Conservation (phyloP, 2,113 vertebrate species). For the Poeciliopsis retropinna region DNA sequence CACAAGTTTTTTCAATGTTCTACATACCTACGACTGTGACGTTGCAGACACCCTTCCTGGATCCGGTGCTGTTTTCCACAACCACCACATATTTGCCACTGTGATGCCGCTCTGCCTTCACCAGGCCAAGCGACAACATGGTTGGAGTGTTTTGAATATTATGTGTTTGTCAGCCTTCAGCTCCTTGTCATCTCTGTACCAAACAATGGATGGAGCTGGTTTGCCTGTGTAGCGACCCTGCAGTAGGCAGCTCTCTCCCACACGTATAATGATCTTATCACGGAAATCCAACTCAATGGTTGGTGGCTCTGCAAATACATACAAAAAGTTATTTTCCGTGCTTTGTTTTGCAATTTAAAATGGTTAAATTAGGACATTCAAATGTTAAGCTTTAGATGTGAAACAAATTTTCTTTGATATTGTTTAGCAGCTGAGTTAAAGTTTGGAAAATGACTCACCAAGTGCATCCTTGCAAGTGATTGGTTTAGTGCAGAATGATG, state of each 20-base stretch:
- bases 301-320: slow-evolving; percentile 86
- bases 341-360: background rate
- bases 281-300: slow-evolving; percentile 95
- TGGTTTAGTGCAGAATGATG: slow-evolving; percentile 95
- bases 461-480: slow-evolving; percentile 96
- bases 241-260: slow-evolving; percentile 92
- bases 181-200: slow-evolving; percentile 89
- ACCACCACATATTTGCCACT: slow-evolving; percentile 93
- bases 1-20: background rate
- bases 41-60: slow-evolving; percentile 92
- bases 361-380: background rate
- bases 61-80: slow-evolving; percentile 93
- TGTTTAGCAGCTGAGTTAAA: background rate
- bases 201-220: slow-evolving; percentile 89
- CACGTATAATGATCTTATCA: slow-evolving; percentile 90
- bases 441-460: slow-evolving; percentile 77
- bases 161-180: slow-evolving; percentile 87
- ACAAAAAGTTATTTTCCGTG: background rate
- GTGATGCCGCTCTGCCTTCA: slow-evolving; percentile 89
- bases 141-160: slow-evolving; percentile 88
- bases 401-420: background rate
- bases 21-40: slow-evolving; percentile 91
- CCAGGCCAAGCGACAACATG: slow-evolving; percentile 87
- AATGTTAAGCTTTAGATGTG: background rate
- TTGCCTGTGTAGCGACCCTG: slow-evolving; percentile 94